Base-by-base conservation (phyloP, 1,140 invertebrate genomes). In the Drosophila truncata region DNA sequence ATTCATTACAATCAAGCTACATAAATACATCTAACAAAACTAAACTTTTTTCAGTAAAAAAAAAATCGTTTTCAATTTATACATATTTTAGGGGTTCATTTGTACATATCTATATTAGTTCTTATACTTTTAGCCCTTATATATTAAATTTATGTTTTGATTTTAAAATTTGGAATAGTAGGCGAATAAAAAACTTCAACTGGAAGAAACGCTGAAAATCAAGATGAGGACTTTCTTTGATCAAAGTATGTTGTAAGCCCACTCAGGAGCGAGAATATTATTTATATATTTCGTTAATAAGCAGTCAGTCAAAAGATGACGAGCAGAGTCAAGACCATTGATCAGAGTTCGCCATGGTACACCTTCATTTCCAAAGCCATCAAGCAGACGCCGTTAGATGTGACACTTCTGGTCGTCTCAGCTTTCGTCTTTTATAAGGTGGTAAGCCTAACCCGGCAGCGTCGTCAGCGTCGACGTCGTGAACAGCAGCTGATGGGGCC, bases 371-470 rank as follows among this genome's bases (percentile, higher is more conserved):
- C 55, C 57, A 76, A 76, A 10, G 46, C 50, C 14, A 62, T 86
- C 5, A 76, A 49, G 31, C 37, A 86, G 33, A 47, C 62, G 4
- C 65, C 78, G 10, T 42, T 58, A 9, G 75, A 86, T 47, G 7
- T 82, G 0, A 55, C 70, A 3, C 39, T 80, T 3, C 10, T 82
- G 18, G 11, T 87, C 16, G 52, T 86, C 5, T 87, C 83, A n/a
- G 52, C 76, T 0, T 52, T 80, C 10, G 67, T 87, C 1, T 87
- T 80, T 25, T 80, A 67, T 58, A 82, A 87, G 64, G 50, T 87
- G 4, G 60, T 63, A 11, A 66, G 20, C 16, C 50, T 79, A 27
- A 52, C 62, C 14, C 20, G 66, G n/a, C 33, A n/a, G 11, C 37
- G 66, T 13, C 83, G 59, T 13, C 46, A 33, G 16, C 59, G 63